Evolutionary conservation across 2,113 vertebrate species (phyloP), one percentile per base, ranked within the genome.

Genomic region (Phyllostomus hastatus): DNA sequence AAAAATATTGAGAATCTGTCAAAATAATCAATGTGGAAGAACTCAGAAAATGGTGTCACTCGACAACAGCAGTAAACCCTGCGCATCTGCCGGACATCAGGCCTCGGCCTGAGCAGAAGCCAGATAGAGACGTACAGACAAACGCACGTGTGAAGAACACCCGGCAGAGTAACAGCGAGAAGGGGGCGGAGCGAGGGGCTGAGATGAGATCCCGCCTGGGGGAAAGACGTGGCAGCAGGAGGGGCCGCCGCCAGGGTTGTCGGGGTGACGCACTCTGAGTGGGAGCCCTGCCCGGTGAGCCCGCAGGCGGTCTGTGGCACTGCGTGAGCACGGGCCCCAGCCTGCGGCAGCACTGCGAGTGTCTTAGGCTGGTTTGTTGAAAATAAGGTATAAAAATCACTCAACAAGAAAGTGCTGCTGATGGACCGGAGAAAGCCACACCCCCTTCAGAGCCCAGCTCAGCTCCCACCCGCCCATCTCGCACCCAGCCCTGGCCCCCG

Each of bases 71-170:
- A 54, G 69, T 64, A 54, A 73, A 38, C 70, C 4, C 1, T 0
- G 76, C 38, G 26, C 24, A 12, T n/a, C 61, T 57, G 78, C 26
- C 61, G 10, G 46, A 72, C 1, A 33, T 52, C 61, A 54, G 61
- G 31, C 57, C 24, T 1, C 8, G 6, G 46, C 48, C 35, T 64
- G 75, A 88, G 54, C 70, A 33, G 0, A 73, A 87, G 33, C 59
- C 92, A 35, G 28, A 10, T 0, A 1, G 26, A 69, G 61, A 76
- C 10, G 28, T 2, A 4, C 26, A 69, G 48, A 48, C 33, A 66
- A 38, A 26, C 2, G 31, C 7, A 14, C 0, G 4, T 0, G 1
- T 0, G 43, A 52, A 7, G 7, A 50, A 14, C 2, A 0, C 5
- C n/a, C 24, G 7, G 31, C 50, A 38, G 64, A 31, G 7, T 26